Conservation (phyloP, 2,888 invertebrate species). For the Mycogona germanica region DNA sequence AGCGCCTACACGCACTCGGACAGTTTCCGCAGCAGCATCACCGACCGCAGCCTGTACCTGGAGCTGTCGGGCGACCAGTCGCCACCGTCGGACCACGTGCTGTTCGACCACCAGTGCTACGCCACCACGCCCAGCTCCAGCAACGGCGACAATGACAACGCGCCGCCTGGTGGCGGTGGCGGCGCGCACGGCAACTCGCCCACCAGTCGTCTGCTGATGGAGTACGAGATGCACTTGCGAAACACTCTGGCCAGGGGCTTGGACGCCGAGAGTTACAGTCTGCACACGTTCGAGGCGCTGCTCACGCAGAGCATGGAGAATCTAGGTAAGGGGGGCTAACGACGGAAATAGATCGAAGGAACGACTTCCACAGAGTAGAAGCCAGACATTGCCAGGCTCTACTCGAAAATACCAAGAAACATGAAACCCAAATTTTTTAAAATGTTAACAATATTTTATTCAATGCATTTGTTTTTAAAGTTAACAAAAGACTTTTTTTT, state of each 20-base stretch:
- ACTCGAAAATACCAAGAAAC: not conserved
- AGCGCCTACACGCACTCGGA: constrained; percentile 15
- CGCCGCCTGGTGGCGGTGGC: constrained; percentile 11
- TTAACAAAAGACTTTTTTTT: too few relatives aligned
- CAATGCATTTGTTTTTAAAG: too few relatives aligned
- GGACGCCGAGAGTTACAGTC: constrained; percentile 88
- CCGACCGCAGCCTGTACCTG: constrained; percentile 45
- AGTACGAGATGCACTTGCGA: constrained; percentile 86
- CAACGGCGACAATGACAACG: constrained; percentile 45
- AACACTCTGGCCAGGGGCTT: constrained; percentile 88
- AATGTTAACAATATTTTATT: too few relatives aligned
- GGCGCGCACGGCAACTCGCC: constrained; percentile 58
- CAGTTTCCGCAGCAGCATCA: constrained; percentile 17
- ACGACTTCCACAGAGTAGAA: not conserved
- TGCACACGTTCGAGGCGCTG: constrained; percentile 85
- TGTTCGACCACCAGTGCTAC: constrained; percentile 91
- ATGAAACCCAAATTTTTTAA: too few relatives aligned
- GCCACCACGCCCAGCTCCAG: constrained; percentile 89
- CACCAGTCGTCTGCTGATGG: constrained; percentile 67
- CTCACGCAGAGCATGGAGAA: constrained; percentile 92
- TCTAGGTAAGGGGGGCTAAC: constrained; percentile 47
- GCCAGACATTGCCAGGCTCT: not conserved
- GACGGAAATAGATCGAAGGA: not conserved
- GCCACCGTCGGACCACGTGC: constrained; percentile 83
- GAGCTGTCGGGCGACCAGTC: constrained; percentile 58